Conservation (phyloP, 92 coral and sea anemone genomes). For the Palythoa grandiflora region DNA sequence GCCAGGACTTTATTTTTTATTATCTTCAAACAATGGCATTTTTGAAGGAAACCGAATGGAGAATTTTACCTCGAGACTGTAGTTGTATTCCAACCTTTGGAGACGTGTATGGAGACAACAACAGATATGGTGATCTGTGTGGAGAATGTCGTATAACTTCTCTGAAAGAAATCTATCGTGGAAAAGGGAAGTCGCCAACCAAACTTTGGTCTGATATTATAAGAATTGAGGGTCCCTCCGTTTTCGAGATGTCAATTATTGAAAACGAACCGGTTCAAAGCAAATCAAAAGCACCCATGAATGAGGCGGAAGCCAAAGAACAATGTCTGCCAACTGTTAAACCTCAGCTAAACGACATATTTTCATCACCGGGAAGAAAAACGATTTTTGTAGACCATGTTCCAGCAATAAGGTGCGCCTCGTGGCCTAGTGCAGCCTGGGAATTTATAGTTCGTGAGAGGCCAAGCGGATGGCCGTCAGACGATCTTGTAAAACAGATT, state of each 20-base stretch:
- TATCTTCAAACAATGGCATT: constrained; percentile 1
- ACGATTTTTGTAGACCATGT: constrained; percentile 19
- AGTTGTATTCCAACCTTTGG: neutral
- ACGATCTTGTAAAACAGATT: neutral
- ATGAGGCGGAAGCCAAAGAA: neutral
- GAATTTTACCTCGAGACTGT: neutral
- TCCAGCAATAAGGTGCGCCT: constrained; percentile 12
- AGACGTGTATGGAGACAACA: neutral
- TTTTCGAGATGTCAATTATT: neutral
- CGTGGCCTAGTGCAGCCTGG: constrained; percentile 34
- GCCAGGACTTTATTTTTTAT: neutral
- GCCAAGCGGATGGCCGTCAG: constrained; percentile 36
- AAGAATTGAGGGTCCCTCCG: neutral
- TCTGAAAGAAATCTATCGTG: constrained; percentile 1
- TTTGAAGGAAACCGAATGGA: neutral
- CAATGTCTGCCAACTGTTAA: neutral
- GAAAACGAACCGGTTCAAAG: neutral
- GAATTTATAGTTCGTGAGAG: constrained; percentile 27
- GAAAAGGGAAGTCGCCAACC: neutral
- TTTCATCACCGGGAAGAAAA: constrained; percentile 17
- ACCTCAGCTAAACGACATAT: neutral
- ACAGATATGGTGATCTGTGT: constrained; percentile 9
- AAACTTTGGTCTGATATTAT: constrained; percentile 3
- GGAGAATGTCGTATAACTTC: neutral
- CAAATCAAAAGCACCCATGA: neutral